Evolutionary conservation across 2,797 vertebrate genomes (phyloP).

Genomic region (Falco columbarius): DNA sequence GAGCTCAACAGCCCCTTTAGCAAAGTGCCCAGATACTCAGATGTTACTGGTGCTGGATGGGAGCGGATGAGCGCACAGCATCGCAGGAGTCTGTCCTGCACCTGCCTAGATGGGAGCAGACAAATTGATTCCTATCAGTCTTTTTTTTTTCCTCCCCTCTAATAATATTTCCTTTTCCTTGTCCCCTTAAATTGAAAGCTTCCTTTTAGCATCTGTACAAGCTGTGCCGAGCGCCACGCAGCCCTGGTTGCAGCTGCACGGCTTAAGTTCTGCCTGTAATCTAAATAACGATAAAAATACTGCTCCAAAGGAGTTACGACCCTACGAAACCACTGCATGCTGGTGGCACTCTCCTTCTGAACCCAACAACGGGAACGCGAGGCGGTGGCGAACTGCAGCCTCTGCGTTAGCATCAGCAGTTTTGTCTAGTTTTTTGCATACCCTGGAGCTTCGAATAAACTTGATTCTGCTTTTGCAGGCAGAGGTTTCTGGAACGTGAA

Average conservation of each 20-base stretch:
- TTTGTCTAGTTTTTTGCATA: background rate
- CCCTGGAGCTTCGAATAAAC: background rate
- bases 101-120: background rate
- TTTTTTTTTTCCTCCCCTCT: background rate
- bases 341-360: background rate
- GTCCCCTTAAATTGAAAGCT: background rate
- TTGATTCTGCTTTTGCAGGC: background rate
- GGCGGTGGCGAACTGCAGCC: background rate
- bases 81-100: background rate
- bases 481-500: background rate
- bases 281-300: background rate
- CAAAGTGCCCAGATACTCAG: background rate
- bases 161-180: background rate
- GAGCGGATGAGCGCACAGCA: background rate
- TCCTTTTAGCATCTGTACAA: background rate
- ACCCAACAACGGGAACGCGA: background rate
- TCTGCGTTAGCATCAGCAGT: background rate
- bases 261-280: background rate
- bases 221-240: background rate
- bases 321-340: background rate
- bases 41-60: background rate
- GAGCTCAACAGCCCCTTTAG: background rate
- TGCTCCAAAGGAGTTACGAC: background rate
- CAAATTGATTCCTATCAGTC: background rate
- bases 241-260: background rate